These are phyloP conservation scores for Drosophila longiperda DNA, from an alignment of 2,888 invertebrate species.

Conservation along the genomic window DNA sequence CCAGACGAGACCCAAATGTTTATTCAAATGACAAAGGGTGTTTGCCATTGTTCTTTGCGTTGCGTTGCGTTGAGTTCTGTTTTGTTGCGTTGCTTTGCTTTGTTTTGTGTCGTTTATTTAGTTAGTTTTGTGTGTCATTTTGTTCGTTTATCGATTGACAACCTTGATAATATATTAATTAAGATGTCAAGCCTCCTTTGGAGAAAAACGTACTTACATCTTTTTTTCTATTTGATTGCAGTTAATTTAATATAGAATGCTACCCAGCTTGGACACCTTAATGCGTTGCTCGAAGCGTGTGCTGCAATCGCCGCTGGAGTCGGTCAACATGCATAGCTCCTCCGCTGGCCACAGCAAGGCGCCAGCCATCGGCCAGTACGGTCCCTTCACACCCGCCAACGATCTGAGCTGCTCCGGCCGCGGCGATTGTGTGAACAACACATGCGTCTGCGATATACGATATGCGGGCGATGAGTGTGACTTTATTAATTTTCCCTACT, in stretches of 20 bases:
- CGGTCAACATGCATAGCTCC: constrained; percentile 64
- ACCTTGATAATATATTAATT: constrained; percentile 47
- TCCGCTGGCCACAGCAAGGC: constrained; percentile 60
- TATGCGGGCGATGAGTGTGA: constrained; percentile 94
- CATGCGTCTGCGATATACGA: constrained; percentile 95
- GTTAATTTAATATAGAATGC: constrained; percentile 83
- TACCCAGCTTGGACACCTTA: constrained; percentile 84
- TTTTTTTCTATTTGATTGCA: constrained; percentile 41
- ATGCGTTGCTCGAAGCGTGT: constrained; percentile 85
- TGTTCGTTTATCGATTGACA: constrained; percentile 49
- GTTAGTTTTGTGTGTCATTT: constrained; percentile 19
- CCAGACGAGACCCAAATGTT: constrained; percentile 59
- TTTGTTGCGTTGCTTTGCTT: neutral
- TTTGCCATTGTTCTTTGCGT: constrained; percentile 19
- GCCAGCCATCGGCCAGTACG: constrained; percentile 52
- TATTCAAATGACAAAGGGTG: constrained; percentile 63
- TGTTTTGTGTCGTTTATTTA: constrained; percentile 4
- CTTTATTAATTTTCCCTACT: constrained; percentile 93
- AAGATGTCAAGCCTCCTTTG: constrained; percentile 15
- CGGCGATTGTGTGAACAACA: constrained; percentile 96
- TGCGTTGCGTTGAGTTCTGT: constrained; percentile 3
- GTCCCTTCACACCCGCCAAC: constrained; percentile 67
- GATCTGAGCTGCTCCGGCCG: constrained; percentile 91
- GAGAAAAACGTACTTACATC: constrained; percentile 11
- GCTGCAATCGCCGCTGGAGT: constrained; percentile 79